Evolutionary conservation across 2,113 vertebrate species (phyloP), one percentile per base, ranked within the genome.

Genomic region (Aleadryas rufinucha): DNA sequence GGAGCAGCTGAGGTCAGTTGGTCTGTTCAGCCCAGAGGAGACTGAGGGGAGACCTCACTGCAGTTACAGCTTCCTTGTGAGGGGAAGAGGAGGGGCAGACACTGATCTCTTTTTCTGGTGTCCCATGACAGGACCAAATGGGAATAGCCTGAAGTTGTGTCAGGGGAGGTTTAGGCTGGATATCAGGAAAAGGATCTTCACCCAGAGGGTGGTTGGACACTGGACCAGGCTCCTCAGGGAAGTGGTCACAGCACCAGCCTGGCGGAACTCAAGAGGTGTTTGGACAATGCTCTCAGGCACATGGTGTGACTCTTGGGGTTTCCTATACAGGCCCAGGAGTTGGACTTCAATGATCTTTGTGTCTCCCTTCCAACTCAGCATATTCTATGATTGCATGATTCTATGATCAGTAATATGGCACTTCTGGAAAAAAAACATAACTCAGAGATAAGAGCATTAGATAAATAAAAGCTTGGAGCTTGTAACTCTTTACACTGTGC

Each of bases 401-500:
- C 30, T 18, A 18, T 60, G n/a, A 47, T 28, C n/a, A 78, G 22
- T 30, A 74, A 50, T 33, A 54, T 3, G 7, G 4, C 20, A 70
- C 10, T 92, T 63, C 10, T 65, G 26, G 42, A 10, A 80, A 76
- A 63, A 61, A 87, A 2, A 1, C 2, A 1, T 5, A 72, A n/a
- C 13, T 86, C 9, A 72, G 23, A 86, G 3, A 11, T 30, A 86
- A 70, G 13, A 65, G 2, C 7, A 42, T 22, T 18, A 26, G 33
- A 39, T 30, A 49, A 39, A 28, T 13, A 30, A 53, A 71, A 52
- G 10, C 16, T 5, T 33, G 16, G 27, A 50, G 5, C 19, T 86
- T 75, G 23, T 39, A 91, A 30, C 7, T n/a, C 23, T 57, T 44
- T 44, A 11, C 0, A 0, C 31, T 6, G 2, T 70, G 37, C 33